A percentile compares a stretch with the other conserved stretches of the same genome.
Evolutionary conservation across 2,797 vertebrate species (phyloP).

Genomic region (Acrossocheilus wenchowensis): DNA sequence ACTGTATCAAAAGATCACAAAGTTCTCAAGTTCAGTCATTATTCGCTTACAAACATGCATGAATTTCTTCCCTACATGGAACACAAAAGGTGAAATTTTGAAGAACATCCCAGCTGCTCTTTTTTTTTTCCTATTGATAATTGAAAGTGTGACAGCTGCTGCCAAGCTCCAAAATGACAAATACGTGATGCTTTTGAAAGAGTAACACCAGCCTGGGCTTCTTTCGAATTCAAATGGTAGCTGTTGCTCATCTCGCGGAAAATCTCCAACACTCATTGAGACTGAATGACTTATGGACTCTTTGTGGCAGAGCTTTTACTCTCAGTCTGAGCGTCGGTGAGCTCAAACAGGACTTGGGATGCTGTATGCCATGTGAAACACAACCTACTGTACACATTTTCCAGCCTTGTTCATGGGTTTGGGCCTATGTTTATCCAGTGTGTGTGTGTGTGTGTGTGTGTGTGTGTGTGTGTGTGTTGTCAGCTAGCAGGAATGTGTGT

Average conservation of each 20-base stretch:
- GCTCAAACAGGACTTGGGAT: constrained; percentile 13
- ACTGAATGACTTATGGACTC: neutral
- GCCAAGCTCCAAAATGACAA: neutral
- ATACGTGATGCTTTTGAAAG: neutral
- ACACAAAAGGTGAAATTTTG: neutral
- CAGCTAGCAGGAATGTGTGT: constrained; percentile 83
- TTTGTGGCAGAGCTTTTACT: neutral
- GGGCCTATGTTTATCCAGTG: constrained; percentile 54
- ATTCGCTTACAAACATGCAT: neutral
- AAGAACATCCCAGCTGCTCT: neutral
- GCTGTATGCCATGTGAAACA: constrained; percentile 22
- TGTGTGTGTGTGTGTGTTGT: constrained; percentile 71
- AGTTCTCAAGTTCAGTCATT: neutral
- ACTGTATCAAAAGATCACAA: constrained; percentile 15
- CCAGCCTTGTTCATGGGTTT: constrained; percentile 33
- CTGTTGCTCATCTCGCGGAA: neutral
- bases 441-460: constrained; percentile 57
- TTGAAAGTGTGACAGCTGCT: neutral
- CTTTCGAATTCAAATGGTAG: neutral
- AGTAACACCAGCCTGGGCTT: neutral
- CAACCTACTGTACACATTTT: constrained; percentile 44
- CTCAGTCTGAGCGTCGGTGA: neutral
- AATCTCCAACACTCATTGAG: constrained; percentile 1
- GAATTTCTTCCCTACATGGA: neutral
- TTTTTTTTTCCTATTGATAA: too few species aligned